Evolutionary conservation across 2,113 vertebrate species (phyloP).

Genomic region (Empidonax alnorum): DNA sequence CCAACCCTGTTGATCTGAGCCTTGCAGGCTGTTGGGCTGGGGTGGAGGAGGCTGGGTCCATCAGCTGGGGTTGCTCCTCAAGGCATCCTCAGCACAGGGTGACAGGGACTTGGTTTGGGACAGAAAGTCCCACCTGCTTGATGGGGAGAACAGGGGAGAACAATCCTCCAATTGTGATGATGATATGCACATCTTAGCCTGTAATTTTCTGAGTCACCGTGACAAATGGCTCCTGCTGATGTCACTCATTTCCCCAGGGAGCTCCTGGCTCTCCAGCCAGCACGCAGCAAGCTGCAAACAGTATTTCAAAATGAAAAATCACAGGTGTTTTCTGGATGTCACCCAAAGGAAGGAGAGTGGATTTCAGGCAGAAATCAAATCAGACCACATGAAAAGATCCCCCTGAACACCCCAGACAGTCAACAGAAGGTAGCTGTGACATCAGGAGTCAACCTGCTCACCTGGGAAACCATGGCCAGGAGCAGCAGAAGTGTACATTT

Average conservation of each 20-base stretch:
- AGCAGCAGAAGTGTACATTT: background rate
- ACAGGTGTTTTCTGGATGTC: constrained; percentile 33
- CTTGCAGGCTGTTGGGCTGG: background rate
- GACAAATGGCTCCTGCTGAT: constrained; percentile 26
- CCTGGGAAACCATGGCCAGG: background rate
- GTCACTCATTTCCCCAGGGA: constrained; percentile 27
- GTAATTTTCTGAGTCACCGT: background rate
- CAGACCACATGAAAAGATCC: background rate
- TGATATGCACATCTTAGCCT: background rate
- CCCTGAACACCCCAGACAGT: background rate
- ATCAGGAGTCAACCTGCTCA: background rate
- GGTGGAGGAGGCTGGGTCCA: background rate
- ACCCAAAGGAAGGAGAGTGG: background rate
- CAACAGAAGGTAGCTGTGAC: constrained; percentile 1
- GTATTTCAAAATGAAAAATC: constrained; percentile 48
- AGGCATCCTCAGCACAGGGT: accelerated
- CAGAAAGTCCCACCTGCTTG: background rate
- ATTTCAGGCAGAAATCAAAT: constrained; percentile 41
- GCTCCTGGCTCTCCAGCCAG: background rate
- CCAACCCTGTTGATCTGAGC: too few species aligned
- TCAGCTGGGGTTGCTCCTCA: accelerated
- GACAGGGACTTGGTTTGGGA: background rate
- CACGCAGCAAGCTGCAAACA: constrained; percentile 8
- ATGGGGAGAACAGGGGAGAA: background rate
- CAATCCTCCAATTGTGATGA: background rate